These are phyloP conservation scores for Cuculus canorus DNA, from an alignment of 2,797 vertebrate species.

Conservation along the genomic window DNA sequence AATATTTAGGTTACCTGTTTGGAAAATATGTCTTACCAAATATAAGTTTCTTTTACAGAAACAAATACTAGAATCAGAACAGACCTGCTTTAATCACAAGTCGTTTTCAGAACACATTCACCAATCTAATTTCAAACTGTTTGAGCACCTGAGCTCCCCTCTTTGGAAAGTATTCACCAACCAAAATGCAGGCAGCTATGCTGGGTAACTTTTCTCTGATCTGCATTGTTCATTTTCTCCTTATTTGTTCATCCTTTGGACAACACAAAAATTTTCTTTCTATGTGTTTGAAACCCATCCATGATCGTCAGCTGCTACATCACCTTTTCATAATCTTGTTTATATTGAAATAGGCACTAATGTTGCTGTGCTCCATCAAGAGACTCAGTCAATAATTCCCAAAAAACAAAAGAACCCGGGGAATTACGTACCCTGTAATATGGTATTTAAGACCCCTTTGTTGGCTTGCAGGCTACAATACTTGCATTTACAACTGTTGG, in stretches of 20 bases:
- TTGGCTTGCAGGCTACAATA: not conserved
- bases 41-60: slow-evolving; percentile 1
- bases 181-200: not conserved
- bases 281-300: not conserved
- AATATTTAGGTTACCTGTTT: not conserved
- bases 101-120: slow-evolving; percentile 19
- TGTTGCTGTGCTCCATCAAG: not conserved
- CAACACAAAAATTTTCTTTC: not conserved
- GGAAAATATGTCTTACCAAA: not conserved
- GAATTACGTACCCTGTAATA: not conserved
- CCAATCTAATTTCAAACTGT: slow-evolving; percentile 37
- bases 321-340: slow-evolving; percentile 1
- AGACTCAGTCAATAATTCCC: not conserved
- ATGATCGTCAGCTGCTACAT: not conserved
- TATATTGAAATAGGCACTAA: slow-evolving; percentile 13
- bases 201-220: not conserved
- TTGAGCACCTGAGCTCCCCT: slow-evolving; percentile 38
- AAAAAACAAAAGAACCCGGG: not conserved
- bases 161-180: not conserved
- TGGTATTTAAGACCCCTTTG: not conserved
- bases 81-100: slow-evolving; percentile 2
- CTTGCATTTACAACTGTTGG: not conserved
- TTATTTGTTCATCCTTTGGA: not conserved
- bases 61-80: not conserved
- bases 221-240: not conserved